A percentile compares a stretch with the other conserved stretches of the same genome.
Evolutionary conservation across 2,113 vertebrate species (phyloP).

Genomic region (Nothocercus julius): DNA sequence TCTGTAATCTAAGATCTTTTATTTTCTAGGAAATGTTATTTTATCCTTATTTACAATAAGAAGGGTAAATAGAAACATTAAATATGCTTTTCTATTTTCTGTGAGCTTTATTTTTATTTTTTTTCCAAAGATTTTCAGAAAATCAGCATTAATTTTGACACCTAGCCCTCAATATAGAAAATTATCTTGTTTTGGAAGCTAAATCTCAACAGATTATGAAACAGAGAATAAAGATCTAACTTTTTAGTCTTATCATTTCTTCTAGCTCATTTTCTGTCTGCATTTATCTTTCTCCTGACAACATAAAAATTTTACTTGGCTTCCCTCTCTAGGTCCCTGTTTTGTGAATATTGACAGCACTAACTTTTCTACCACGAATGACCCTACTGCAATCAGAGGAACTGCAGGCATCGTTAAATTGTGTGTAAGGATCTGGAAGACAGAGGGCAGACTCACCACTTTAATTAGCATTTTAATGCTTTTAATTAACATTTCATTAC

Average conservation of each 20-base stretch:
- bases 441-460: background rate
- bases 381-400: background rate
- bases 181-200: background rate
- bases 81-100: fast-evolving
- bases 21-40: background rate
- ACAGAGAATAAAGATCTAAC: background rate
- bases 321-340: background rate
- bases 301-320: background rate
- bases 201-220: background rate
- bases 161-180: background rate
- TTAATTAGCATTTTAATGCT: slow-evolving; percentile 9
- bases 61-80: background rate
- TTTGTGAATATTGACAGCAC: background rate
- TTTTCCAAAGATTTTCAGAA: background rate
- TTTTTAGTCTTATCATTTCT: background rate
- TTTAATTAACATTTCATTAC: background rate
- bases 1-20: background rate
- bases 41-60: background rate
- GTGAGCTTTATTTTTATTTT: background rate
- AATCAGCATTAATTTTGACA: background rate
- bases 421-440: background rate
- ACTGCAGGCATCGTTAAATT: background rate
- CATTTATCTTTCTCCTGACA: background rate
- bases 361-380: background rate
- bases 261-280: background rate